phyloP scores from a whole-genome alignment of 2,888 invertebrate genomes.

The Pachydiplax longipennis region DNA sequence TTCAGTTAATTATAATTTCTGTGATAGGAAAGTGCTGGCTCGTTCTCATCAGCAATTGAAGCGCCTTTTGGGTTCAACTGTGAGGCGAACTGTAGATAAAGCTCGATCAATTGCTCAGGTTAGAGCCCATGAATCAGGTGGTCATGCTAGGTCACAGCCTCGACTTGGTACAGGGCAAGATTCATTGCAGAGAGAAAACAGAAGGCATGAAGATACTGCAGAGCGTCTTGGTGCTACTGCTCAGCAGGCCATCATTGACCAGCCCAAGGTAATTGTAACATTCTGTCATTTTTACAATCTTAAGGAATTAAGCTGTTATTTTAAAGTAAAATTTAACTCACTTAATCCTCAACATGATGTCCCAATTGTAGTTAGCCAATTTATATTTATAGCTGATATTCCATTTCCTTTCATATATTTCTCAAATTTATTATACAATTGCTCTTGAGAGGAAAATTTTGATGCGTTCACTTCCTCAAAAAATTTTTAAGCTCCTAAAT shows the following conservation, averaged over 20 bases:
- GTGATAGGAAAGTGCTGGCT: not conserved
- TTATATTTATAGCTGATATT: too few relatives aligned
- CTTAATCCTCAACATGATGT: not conserved
- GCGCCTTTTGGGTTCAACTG: conserved; percentile 77
- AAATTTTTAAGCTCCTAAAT: too few relatives aligned
- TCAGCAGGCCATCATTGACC: conserved; percentile 13
- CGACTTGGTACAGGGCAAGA: conserved; percentile 89
- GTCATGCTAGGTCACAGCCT: conserved; percentile 61
- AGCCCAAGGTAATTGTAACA: not conserved
- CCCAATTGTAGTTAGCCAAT: too few relatives aligned
- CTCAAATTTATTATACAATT: too few relatives aligned
- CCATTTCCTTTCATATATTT: too few relatives aligned
- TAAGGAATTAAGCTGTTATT: not conserved
- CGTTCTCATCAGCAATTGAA: conserved; percentile 27
- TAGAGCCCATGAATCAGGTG: conserved; percentile 47
- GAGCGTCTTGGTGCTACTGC: not conserved
- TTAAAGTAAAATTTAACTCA: not conserved
- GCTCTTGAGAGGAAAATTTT: too few relatives aligned
- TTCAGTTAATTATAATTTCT: too few relatives aligned
- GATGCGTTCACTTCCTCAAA: too few relatives aligned
- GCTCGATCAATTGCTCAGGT: conserved; percentile 85
- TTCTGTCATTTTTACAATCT: not conserved
- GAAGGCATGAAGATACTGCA: conserved; percentile 14
- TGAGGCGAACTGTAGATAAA: conserved; percentile 89
- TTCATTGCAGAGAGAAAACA: conserved; percentile 62